A percentile compares a stretch with the other conserved stretches of the same genome.
Evolutionary conservation across 2,888 invertebrate genomes (phyloP).

Genomic region (Metalampra italica): DNA sequence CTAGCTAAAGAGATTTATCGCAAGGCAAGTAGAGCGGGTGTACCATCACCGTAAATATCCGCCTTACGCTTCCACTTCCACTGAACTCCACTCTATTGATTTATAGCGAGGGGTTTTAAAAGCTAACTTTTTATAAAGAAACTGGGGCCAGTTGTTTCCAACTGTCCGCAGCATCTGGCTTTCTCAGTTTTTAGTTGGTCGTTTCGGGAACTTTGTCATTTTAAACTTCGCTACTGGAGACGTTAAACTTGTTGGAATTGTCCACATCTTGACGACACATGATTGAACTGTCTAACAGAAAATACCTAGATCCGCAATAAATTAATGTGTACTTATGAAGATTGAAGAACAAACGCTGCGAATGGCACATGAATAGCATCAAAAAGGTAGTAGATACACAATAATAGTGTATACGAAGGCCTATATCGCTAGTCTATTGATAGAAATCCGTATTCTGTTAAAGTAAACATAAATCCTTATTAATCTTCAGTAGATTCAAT

Average conservation of each 20-base stretch:
- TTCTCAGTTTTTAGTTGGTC: conserved; percentile 61
- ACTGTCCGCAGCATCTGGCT: conserved; percentile 74
- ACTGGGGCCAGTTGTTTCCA: conserved; percentile 69
- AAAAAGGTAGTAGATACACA: no score
- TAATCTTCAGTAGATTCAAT: conserved; percentile 65
- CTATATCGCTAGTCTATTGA: background rate
- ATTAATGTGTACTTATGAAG: conserved; percentile 21
- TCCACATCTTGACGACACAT: conserved; percentile 14
- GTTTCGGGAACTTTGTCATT: conserved; percentile 64
- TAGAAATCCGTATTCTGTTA: conserved; percentile 27
- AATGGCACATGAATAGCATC: conserved; percentile 45
- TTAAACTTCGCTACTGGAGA: conserved; percentile 52
- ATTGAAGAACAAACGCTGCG: conserved; percentile 45
- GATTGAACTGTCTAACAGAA: background rate
- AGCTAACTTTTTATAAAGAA: conserved; percentile 72
- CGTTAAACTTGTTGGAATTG: conserved; percentile 28
- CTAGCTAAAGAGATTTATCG: conserved; percentile 53
- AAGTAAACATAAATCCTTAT: conserved; percentile 53
- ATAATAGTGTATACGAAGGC: no score
- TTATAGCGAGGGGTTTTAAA: conserved; percentile 68
- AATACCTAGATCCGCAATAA: conserved; percentile 9
- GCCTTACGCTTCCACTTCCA: conserved; percentile 61
- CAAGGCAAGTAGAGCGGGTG: conserved; percentile 39
- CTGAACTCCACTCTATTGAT: conserved; percentile 68
- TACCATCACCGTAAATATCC: conserved; percentile 67